Evolutionary conservation across 2,888 invertebrate genomes (phyloP), one percentile per base, ranked within the genome.

Genomic region (Germaria angustata): DNA sequence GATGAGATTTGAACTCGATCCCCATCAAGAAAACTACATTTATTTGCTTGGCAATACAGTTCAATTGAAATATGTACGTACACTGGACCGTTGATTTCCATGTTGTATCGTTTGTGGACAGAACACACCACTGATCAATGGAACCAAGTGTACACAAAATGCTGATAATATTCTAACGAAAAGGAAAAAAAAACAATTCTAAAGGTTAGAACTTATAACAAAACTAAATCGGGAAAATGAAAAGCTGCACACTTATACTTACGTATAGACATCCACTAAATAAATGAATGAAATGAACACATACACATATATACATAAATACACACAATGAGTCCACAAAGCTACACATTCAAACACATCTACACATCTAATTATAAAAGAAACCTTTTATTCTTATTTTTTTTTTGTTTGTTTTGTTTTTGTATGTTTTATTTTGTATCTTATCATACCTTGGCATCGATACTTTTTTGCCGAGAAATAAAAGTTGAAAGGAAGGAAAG

Each of bases 371-470:
- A 39, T 59, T 55, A 53, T 32, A 59, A 66, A 72, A 79, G 78
- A 72, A 79, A 79, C 72, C 79, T 80, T 80, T 72, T 72, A 66
- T 78, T 71, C 34, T 9, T 22, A 32, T 34, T 11, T 36, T 20
- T 66, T 36, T 15, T 9, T 22, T 28, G 22, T 11, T 36, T 20
- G 49, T 36, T 15, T 20, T 46, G 22, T 28, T 53, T 28, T 8
- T 53, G 15, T 53, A 8, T 22, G 44, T 72, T 13, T 28, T 44
- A n/a, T 63, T 41, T 51, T 41, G 46, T 46, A 65, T 71, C 71
- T 80, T 80, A 80, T 80, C 79, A 80, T 66, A 80, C 61, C 79
- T 66, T 68, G 79, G 79, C 79, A 80, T 73, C 79, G 59, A 73
- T 80, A 80, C 72, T 80, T 80, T 78, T 80, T 80, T 66, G 72